Evolutionary conservation across 2,113 vertebrate species (phyloP).

Genomic region (Otus sunia): DNA sequence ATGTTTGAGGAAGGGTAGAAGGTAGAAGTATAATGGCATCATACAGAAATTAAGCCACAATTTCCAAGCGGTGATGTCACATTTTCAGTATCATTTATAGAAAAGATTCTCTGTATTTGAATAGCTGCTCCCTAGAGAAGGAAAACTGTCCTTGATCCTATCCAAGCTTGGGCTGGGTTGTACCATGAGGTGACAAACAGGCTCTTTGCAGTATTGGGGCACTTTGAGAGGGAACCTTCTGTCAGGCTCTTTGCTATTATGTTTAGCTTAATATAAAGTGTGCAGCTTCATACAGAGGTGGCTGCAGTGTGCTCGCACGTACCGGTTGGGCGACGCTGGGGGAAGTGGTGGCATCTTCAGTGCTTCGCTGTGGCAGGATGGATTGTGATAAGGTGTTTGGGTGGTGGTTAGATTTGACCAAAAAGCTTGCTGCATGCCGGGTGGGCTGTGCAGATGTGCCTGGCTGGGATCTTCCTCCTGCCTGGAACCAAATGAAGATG

Average conservation of each 20-base stretch:
- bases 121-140: background rate
- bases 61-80: background rate
- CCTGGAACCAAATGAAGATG: background rate
- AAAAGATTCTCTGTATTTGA: background rate
- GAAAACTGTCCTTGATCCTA: background rate
- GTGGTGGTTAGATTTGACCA: background rate
- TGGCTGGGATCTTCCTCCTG: background rate
- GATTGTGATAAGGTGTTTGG: background rate
- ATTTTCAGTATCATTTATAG: background rate
- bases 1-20: background rate
- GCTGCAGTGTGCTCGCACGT: accelerated
- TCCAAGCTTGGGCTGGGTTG: background rate
- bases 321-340: background rate
- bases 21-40: background rate
- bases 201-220: background rate
- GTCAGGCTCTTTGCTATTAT: background rate
- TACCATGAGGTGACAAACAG: background rate
- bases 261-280: background rate
- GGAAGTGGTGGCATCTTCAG: background rate
- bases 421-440: background rate
- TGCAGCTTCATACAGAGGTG: background rate
- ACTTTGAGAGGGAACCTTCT: background rate
- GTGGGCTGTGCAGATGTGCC: background rate
- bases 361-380: background rate
- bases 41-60: background rate